Evolutionary conservation across 2,113 vertebrate genomes (phyloP).

Genomic region (Anarrhichthys ocellatus): DNA sequence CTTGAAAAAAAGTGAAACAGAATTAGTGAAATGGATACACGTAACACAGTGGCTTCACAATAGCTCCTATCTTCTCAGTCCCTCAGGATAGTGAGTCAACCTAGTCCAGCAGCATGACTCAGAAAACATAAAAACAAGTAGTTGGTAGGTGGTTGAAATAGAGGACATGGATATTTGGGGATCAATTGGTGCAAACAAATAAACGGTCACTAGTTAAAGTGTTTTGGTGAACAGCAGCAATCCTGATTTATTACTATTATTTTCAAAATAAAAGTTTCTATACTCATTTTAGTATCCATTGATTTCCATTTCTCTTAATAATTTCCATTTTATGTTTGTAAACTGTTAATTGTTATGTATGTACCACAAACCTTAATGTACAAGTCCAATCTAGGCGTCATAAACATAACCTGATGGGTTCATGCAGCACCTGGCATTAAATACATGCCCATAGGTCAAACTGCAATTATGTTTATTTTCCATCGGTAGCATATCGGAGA

Average conservation of each 20-base stretch:
- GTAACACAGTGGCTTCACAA: constrained; percentile 2
- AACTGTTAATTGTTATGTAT: no score
- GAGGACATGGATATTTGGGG: background rate
- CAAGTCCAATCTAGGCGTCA: no score
- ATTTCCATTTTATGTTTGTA: no score
- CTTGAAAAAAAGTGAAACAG: background rate
- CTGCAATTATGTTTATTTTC: background rate
- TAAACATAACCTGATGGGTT: no score
- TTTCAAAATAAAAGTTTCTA: background rate
- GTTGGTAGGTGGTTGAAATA: background rate
- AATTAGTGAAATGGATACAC: background rate
- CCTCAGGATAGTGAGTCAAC: background rate
- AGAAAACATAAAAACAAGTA: background rate
- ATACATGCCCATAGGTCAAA: background rate
- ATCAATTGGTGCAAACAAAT: background rate
- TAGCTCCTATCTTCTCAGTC: background rate
- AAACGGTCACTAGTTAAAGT: background rate
- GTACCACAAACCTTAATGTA: no score
- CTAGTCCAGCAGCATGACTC: background rate
- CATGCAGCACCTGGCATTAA: no score
- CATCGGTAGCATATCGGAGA: background rate
- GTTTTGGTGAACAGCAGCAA: background rate
- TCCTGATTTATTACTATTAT: background rate
- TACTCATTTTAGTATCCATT: background rate
- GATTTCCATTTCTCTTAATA: background rate